Percentiles rank a stretch among this genome's conserved stretches.
phyloP scores from a whole-genome alignment of 2,888 invertebrate genomes.

The Rotaria sp. region DNA sequence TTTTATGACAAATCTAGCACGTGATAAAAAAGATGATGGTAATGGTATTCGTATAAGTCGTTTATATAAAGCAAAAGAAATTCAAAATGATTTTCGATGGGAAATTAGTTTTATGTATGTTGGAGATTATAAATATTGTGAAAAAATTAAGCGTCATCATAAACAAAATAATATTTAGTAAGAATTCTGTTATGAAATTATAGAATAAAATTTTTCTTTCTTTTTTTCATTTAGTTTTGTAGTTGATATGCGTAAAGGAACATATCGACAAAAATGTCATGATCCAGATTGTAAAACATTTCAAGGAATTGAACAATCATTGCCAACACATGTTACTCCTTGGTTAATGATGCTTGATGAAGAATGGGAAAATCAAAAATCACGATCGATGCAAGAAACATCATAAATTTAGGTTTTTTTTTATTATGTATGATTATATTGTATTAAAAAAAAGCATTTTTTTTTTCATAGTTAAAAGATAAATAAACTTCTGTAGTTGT shows the following conservation, averaged over 20 bases:
- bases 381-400: not conserved
- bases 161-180: constrained; percentile 62
- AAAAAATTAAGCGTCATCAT: constrained; percentile 61
- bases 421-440: not conserved
- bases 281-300: constrained; percentile 60
- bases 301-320: not conserved
- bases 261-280: constrained; percentile 62
- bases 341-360: not conserved
- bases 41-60: not conserved
- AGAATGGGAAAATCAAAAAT: not conserved
- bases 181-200: constrained; percentile 38
- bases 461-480: not conserved
- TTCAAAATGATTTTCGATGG: constrained; percentile 19
- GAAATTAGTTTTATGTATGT: not conserved
- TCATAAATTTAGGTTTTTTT: not conserved
- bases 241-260: constrained; percentile 57
- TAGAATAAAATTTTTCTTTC: not conserved
- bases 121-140: constrained; percentile 60
- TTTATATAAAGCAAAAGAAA: not conserved
- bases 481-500: not conserved
- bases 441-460: not conserved
- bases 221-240: constrained; percentile 49
- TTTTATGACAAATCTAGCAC: not conserved
- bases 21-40: not conserved
- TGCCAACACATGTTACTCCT: not conserved